Conservation (phyloP, 2,797 vertebrate genomes). For the Megalops cyprinoides region DNA sequence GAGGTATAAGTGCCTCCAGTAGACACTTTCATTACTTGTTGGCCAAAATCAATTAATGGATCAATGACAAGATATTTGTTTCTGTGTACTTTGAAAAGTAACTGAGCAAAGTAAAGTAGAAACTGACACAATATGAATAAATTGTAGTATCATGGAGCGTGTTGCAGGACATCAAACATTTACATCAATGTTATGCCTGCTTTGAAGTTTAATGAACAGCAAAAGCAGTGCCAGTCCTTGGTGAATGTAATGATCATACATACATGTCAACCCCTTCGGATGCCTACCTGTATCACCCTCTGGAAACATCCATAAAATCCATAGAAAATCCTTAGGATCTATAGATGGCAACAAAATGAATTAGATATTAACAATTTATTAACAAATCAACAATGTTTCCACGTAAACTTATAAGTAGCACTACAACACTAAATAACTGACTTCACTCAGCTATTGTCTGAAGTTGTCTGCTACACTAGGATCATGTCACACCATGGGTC, state of each 20-base stretch:
- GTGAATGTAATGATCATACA: slow-evolving; percentile 25
- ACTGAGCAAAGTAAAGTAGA: background rate
- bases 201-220: slow-evolving; percentile 3
- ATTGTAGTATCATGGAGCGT: slow-evolving; percentile 8
- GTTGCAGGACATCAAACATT: slow-evolving; percentile 21
- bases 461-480: too few species aligned
- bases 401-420: too few species aligned
- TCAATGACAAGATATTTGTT: slow-evolving; percentile 15
- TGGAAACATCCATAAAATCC: too few species aligned
- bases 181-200: slow-evolving; percentile 11
- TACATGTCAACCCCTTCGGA: too few species aligned
- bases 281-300: too few species aligned
- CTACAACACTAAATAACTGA: too few species aligned
- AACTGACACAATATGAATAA: background rate
- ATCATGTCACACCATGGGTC: too few species aligned
- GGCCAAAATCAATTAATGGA: background rate
- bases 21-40: slow-evolving; percentile 5
- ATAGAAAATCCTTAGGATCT: too few species aligned
- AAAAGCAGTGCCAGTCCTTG: background rate
- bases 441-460: too few species aligned
- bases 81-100: background rate
- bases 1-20: slow-evolving; percentile 10
- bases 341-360: too few species aligned
- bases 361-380: too few species aligned
- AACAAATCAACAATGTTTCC: too few species aligned